Conservation (phyloP, 1,140 invertebrate species). For the Bombus superbus region DNA sequence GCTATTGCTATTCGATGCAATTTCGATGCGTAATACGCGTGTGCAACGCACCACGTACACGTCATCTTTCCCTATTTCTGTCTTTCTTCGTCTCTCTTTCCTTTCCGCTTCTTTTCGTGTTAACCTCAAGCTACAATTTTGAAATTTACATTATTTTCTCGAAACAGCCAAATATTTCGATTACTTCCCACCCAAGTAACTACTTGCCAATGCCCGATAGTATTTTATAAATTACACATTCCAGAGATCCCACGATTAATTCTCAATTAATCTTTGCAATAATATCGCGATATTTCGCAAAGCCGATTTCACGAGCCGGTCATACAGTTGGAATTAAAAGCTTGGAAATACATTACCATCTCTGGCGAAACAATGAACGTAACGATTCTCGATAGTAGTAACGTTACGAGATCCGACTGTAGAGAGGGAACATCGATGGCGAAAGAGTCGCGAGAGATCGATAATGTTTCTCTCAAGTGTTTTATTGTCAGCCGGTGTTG, state of each 20-base stretch:
- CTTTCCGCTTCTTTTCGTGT: not conserved
- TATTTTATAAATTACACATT: not conserved
- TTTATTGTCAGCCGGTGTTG: slow-evolving; percentile 25
- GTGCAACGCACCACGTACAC: not conserved
- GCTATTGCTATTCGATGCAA: slow-evolving; percentile 17
- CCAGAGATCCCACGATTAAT: not conserved
- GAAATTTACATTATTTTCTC: not conserved
- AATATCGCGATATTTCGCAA: not conserved
- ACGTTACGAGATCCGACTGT: not conserved
- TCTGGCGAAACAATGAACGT: not conserved
- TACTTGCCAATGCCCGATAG: no score
- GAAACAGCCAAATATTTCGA: not conserved
- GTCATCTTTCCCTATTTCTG: no score
- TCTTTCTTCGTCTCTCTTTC: not conserved
- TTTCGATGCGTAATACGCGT: slow-evolving; percentile 45
- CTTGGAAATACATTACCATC: not conserved
- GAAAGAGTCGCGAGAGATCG: slow-evolving; percentile 34
- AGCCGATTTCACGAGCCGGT: not conserved
- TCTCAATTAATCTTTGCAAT: not conserved
- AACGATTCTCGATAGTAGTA: slow-evolving; percentile 17
- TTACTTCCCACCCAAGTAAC: no score
- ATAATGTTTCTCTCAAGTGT: slow-evolving; percentile 42
- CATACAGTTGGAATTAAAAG: not conserved
- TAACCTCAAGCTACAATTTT: not conserved
- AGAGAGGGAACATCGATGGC: not conserved